Base-by-base conservation (phyloP, 2,113 vertebrate genomes). In the Diphyllodes magnificus region DNA sequence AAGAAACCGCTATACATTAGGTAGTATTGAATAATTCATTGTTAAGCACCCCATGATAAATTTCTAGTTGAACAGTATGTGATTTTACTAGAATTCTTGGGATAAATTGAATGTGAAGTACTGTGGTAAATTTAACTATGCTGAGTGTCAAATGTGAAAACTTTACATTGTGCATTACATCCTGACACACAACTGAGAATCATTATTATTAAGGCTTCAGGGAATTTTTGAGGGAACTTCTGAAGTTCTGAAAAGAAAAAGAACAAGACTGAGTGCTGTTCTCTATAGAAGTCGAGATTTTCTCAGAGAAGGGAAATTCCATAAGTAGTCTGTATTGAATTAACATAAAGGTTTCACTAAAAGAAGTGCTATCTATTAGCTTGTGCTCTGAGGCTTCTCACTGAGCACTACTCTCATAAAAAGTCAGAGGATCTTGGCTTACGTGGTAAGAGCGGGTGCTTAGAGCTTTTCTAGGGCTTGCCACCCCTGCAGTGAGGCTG, bases 221-320 rank as follows among this genome's bases (percentile, higher is more conserved):
- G 95, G 93, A 95, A 75, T 92, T 95, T 97, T 93, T 84, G 56
- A 92, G 94, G 91, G 86, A 96, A 92, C 80, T 97, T 96, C 83
- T 93, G 82, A 94, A 88, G 84, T 93, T 91, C 78, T 90, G 85
- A 94, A 94, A 90, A 88, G 39, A 64, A 86, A 86, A 82, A 57
- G 85, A 82, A 61, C 76, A 44, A 90, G 72, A 50, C 51, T 17
- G 35, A 90, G 82, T 7, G 3, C 68, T 80, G 8, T 88, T 86
- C 92, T 93, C 76, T 88, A 39, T 21, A 86, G 80, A 95, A 95
- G 86, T 23, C 17, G 30, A 93, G 49, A 59, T 90, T 90, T 81
- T 92, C 80, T 91, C 53, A 68, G 72, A 66, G 86, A 95, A 82
- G 92, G 83, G 95, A 86, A 94, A 95, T 96, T 95, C 94, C 81